Evolutionary conservation across 2,113 vertebrate genomes (phyloP), one percentile per base, ranked within the genome.

Genomic region (Fukomys damarensis): DNA sequence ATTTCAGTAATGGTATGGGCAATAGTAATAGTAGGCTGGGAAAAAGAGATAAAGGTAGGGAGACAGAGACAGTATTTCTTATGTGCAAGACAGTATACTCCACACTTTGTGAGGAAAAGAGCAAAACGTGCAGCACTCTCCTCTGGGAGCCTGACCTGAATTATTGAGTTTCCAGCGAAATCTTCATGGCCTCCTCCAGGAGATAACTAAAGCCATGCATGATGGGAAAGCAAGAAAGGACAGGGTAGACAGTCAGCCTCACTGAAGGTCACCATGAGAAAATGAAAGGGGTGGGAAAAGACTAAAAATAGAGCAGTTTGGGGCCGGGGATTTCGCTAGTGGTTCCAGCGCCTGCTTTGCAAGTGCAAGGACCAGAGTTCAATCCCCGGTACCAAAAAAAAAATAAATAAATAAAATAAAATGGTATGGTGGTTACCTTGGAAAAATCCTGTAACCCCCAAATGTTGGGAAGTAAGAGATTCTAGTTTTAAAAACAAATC

Each of bases 301-400:
- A 2, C 0, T 6, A 59, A 49, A 20, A 82, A 28, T 6, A 30
- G 4, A 2, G 2, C n/a, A n/a, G n/a, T n/a, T n/a, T n/a, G n/a
- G n/a, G n/a, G n/a, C n/a, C n/a, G n/a, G n/a, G n/a, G n/a, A n/a
- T n/a, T n/a, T n/a, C n/a, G n/a, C n/a, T n/a, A n/a, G n/a, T n/a
- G n/a, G n/a, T n/a, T n/a, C n/a, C n/a, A n/a, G n/a, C n/a, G n/a
- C n/a, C n/a, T n/a, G n/a, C n/a, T n/a, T n/a, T n/a, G n/a, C n/a
- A n/a, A n/a, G n/a, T n/a, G n/a, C n/a, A n/a, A n/a, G n/a, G n/a
- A n/a, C n/a, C n/a, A n/a, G n/a, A n/a, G n/a, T n/a, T n/a, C n/a
- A n/a, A n/a, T n/a, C n/a, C n/a, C n/a, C n/a, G n/a, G n/a, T n/a
- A n/a, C n/a, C n/a, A n/a, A n/a, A n/a, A n/a, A n/a, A n/a, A n/a